These are phyloP conservation scores for Paedocypris sp. DNA, from an alignment of 2,113 vertebrate genomes.

Conservation along the genomic window DNA sequence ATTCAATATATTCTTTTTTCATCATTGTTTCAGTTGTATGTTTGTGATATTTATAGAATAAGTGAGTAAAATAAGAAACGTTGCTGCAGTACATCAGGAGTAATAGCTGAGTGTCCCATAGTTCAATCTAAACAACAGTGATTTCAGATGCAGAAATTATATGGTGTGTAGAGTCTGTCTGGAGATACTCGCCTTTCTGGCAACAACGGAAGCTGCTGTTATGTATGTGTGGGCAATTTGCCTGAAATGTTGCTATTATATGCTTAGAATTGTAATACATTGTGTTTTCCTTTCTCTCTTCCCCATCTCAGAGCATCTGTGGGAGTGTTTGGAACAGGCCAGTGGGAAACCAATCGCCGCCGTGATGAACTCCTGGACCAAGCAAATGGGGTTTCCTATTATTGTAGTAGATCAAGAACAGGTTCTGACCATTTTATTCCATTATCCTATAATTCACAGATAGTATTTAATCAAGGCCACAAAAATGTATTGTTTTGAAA, in stretches of 20 bases:
- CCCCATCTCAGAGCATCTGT: conserved; percentile 79
- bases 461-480: too few relatives aligned
- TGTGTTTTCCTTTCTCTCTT: conserved; percentile 4
- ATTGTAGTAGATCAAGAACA: conserved; percentile 87
- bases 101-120: too few relatives aligned
- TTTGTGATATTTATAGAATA: too few relatives aligned
- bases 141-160: background rate
- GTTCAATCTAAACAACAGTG: background rate
- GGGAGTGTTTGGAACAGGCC: conserved; percentile 88
- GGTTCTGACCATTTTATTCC: conserved; percentile 66
- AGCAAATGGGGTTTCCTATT: conserved; percentile 96
- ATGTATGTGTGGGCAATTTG: background rate
- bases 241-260: background rate
- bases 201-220: too few relatives aligned
- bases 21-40: too few relatives aligned
- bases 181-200: too few relatives aligned
- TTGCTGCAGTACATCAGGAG: too few relatives aligned
- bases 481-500: too few relatives aligned
- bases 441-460: too few relatives aligned
- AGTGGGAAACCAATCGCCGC: conserved; percentile 91
- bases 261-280: conserved; percentile 2
- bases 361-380: conserved; percentile 96
- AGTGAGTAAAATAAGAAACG: too few relatives aligned
- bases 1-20: too few relatives aligned
- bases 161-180: background rate